Evolutionary conservation across 2,888 invertebrate genomes (phyloP).

Genomic region (Malachius bipustulatus): DNA sequence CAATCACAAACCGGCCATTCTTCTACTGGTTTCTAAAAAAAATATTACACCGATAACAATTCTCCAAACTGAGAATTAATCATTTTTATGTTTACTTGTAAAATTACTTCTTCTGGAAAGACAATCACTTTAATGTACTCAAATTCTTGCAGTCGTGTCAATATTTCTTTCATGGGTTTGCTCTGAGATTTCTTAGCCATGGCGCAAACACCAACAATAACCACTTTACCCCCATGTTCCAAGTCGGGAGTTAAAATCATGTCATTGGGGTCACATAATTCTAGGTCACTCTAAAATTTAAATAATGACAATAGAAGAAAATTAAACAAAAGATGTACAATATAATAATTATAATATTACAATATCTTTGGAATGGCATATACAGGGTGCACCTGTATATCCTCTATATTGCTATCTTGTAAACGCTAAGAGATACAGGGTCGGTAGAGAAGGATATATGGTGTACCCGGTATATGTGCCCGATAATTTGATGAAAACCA

Average conservation of each 20-base stretch:
- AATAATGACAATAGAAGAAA: constrained; percentile 4
- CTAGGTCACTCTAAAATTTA: constrained; percentile 57
- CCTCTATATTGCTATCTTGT: too few species aligned
- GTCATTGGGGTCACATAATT: constrained; percentile 53
- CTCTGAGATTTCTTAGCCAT: constrained; percentile 99
- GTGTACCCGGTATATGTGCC: too few species aligned
- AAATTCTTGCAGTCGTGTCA: constrained; percentile 90
- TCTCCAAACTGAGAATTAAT: not conserved
- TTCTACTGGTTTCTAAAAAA: constrained; percentile 75
- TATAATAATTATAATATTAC: too few species aligned
- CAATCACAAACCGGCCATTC: constrained; percentile 98
- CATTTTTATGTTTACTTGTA: constrained; percentile 53
- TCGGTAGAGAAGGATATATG: too few species aligned
- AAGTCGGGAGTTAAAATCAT: constrained; percentile 36
- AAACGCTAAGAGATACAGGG: too few species aligned
- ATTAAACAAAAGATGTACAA: constrained; percentile 5
- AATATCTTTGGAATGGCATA: too few species aligned
- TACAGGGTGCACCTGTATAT: too few species aligned
- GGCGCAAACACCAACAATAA: constrained; percentile 96
- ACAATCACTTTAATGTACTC: constrained; percentile 91
- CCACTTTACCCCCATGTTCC: constrained; percentile 67
- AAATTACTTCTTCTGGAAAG: constrained; percentile 91
- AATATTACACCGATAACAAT: constrained; percentile 8
- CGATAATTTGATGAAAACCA: too few species aligned
- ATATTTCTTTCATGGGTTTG: constrained; percentile 98